Conservation (phyloP, 2,888 invertebrate genomes). For the Caenorhabditis sinica region DNA sequence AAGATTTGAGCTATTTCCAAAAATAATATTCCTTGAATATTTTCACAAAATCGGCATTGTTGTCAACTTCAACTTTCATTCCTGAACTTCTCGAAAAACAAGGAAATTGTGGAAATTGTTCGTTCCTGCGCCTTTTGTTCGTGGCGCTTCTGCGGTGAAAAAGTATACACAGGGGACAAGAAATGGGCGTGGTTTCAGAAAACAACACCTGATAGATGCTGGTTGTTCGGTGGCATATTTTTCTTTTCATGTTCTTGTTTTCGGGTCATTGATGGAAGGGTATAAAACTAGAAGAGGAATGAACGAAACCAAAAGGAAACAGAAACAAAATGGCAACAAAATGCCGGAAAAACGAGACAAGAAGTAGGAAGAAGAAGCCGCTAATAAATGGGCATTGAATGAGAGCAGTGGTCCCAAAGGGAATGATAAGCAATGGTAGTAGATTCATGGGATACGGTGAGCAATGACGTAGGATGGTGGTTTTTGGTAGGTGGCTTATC, state of each 20-base stretch:
- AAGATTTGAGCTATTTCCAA: too few species aligned
- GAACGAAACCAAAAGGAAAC: constrained; percentile 12
- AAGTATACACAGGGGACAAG: constrained; percentile 56
- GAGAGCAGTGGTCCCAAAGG: constrained; percentile 55
- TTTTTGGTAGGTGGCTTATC: not conserved
- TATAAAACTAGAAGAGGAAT: constrained; percentile 30
- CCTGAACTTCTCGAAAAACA: constrained; percentile 32
- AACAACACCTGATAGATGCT: constrained; percentile 54
- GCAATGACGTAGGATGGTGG: constrained; percentile 6
- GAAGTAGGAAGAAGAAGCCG: constrained; percentile 41
- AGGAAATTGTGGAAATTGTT: constrained; percentile 32
- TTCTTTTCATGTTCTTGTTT: constrained; percentile 46
- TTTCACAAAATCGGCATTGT: not conserved
- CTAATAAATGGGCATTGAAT: constrained; percentile 64
- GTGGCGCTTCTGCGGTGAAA: constrained; percentile 38
- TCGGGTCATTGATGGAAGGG: constrained; percentile 49
- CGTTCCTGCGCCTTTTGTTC: constrained; percentile 18
- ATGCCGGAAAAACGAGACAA: constrained; percentile 43
- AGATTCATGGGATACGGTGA: constrained; percentile 22
- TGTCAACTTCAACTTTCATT: constrained; percentile 27
- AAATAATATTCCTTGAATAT: too few species aligned
- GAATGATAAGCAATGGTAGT: constrained; percentile 32
- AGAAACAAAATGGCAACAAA: constrained; percentile 37
- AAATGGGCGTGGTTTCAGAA: constrained; percentile 18
- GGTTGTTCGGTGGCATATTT: constrained; percentile 7